Evolutionary conservation across 2,797 vertebrate species (phyloP), one percentile per base, ranked within the genome.

Genomic region (Enoplosus armatus): DNA sequence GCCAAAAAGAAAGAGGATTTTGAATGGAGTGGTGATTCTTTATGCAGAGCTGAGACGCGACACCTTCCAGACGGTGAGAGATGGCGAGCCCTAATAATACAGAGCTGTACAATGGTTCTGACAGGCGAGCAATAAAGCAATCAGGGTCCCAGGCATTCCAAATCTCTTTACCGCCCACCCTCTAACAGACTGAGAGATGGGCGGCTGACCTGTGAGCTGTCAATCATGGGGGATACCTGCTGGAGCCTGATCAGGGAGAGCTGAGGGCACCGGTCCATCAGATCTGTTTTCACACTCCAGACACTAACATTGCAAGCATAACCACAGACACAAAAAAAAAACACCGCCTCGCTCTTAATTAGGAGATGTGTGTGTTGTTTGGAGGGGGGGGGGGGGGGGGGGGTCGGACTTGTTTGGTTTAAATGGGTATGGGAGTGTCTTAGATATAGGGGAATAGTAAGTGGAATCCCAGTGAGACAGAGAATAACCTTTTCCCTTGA

Each of bases 401-500:
- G 79, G 58, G 81, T 53, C 70, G 79, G 89, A 72, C 89, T 93
- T 91, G 90, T 95, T 92, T 93, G 86, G 92, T 92, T 92, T 92
- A 93, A 95, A 95, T 90, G 88, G 85, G 80, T 85, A 90, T 86
- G 87, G 89, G 90, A 92, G 92, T 85, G 90, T 87, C 90, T 91
- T 95, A 84, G 29, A 93, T 95, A 93, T 85, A 94, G 82, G 85
- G 64, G 82, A 84, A 88, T 90, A 72, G 91, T 94, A 84, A 87
- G 93, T 92, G 67, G 91, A 95, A 96, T 96, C 96, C 97, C 96
- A 96, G 88, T 75, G 96, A 97, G 97, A 95, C 88, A 87, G 92
- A 81, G 94, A 97, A 96, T 97, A 97, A 97, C 97, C 97, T 97
- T 98, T 98, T 97, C 96, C 96, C 96, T 97, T 97, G 96, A 97